phyloP scores from a whole-genome alignment of 2,797 vertebrate species.

The Muscicapa striata region DNA sequence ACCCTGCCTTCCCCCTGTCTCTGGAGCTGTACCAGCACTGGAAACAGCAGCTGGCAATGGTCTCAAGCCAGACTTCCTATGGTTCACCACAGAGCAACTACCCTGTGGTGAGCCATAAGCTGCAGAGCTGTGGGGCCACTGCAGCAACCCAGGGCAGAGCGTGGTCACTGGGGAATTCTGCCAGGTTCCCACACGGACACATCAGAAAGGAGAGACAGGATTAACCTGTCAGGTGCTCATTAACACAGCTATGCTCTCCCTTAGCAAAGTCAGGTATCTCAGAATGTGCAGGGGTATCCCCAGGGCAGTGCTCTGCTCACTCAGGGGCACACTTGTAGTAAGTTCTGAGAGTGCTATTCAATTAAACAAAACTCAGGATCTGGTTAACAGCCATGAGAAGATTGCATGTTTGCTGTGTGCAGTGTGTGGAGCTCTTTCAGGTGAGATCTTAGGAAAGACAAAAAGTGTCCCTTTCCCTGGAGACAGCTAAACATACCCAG shows the following conservation, averaged over 20 bases:
- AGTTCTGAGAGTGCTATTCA: fast-evolving
- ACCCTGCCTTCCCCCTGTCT: neutral
- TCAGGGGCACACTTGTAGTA: neutral
- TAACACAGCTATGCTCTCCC: neutral
- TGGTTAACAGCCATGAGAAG: neutral
- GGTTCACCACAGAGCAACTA: slow-evolving; percentile 36
- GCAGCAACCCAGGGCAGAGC: neutral
- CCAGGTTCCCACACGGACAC: neutral
- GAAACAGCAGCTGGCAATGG: neutral
- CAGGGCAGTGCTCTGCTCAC: neutral
- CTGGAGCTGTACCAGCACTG: neutral
- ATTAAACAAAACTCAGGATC: neutral
- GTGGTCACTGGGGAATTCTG: fast-evolving
- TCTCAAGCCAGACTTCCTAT: slow-evolving; percentile 9
- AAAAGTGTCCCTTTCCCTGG: neutral
- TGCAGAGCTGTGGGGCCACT: neutral
- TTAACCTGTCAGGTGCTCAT: neutral
- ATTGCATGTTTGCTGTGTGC: neutral
- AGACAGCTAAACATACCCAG: neutral
- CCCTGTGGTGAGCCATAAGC: neutral
- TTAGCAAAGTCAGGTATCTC: neutral
- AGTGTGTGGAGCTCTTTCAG: neutral
- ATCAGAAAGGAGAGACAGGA: neutral
- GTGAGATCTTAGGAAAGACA: neutral
- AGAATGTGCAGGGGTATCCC: neutral